A percentile compares a stretch with the other conserved stretches of the same genome.
Conservation (phyloP, 2,797 vertebrate genomes). For the Anomalospiza imberbis region DNA sequence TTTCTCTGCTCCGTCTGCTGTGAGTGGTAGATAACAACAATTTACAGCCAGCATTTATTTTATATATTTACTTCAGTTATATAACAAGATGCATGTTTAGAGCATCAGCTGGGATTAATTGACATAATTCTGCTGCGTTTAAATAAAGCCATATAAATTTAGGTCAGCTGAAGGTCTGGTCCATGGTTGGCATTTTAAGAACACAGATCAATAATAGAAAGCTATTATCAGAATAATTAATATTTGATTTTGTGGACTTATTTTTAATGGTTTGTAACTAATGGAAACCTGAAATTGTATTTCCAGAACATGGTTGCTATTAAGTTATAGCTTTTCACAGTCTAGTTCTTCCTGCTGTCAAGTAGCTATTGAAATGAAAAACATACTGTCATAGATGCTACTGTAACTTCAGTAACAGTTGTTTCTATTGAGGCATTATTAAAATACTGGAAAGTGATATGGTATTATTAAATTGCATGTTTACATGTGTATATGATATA, state of each 20-base stretch:
- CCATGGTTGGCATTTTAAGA: constrained; percentile 16
- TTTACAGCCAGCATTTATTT: background rate
- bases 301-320: background rate
- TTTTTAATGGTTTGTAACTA: background rate
- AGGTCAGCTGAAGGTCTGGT: constrained; percentile 30
- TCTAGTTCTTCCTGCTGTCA: background rate
- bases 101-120: constrained; percentile 42
- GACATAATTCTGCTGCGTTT: constrained; percentile 42
- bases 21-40: background rate
- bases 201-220: background rate
- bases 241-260: background rate
- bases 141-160: constrained; percentile 24
- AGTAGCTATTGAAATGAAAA: background rate
- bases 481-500: background rate
- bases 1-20: background rate
- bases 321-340: background rate
- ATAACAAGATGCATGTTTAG: constrained; percentile 1
- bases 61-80: background rate
- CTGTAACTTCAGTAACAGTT: background rate
- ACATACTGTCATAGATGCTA: background rate
- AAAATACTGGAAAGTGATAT: background rate
- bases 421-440: background rate
- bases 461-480: background rate
- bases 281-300: background rate
- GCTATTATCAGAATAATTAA: constrained; percentile 13